Conservation (phyloP, 2,888 invertebrate species). For the Melanophora roralis region DNA sequence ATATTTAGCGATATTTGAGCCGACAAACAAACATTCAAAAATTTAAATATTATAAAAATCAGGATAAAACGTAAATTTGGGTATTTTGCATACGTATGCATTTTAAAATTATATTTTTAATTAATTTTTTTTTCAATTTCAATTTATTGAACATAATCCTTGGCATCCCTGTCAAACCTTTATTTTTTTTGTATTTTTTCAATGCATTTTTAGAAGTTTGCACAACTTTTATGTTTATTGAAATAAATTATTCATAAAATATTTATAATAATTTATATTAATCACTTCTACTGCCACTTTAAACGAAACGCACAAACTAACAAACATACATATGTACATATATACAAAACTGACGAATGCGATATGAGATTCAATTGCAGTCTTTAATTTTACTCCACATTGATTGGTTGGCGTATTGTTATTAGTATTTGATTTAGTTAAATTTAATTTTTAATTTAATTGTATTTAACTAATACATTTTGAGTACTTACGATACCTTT, state of each 20-base stretch:
- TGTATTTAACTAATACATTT: neutral
- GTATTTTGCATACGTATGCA: no score
- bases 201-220: neutral
- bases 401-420: conserved; percentile 47
- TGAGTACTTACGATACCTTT: conserved; percentile 6
- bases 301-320: neutral
- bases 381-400: conserved; percentile 51
- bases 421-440: conserved; percentile 39
- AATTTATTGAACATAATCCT: neutral
- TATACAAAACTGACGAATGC: neutral
- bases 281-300: neutral
- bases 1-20: no score
- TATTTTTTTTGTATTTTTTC: neutral
- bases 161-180: conserved; percentile 2
- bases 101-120: conserved; percentile 3
- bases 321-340: neutral
- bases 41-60: no score
- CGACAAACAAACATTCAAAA: no score
- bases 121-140: neutral
- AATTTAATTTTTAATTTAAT: conserved; percentile 34
- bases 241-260: conserved; percentile 10
- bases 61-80: no score
- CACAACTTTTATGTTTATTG: conserved; percentile 23
- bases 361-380: conserved; percentile 33
- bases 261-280: neutral